Evolutionary conservation across 1,140 invertebrate genomes (phyloP).

Genomic region (Drosophila ironensis): DNA sequence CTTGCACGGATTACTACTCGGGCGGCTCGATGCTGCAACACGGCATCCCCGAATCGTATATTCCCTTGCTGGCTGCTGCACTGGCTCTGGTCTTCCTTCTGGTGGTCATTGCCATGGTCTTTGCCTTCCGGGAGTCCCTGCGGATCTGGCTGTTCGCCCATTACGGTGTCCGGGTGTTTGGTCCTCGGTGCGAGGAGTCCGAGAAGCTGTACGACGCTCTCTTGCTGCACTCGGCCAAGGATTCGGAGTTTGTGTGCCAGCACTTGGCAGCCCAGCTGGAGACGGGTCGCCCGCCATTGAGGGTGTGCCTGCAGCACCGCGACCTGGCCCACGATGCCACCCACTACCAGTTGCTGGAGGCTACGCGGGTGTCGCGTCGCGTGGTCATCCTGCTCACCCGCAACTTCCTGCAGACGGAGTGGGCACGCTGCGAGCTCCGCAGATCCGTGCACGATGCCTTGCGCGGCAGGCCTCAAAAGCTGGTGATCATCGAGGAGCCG

Average conservation of each 20-base stretch:
- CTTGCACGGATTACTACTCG: constrained; percentile 91
- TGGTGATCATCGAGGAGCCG: constrained; percentile 92
- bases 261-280: constrained; percentile 92
- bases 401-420: constrained; percentile 92
- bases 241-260: constrained; percentile 93
- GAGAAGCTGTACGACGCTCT: constrained; percentile 96
- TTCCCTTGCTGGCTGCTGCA: constrained; percentile 91
- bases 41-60: constrained; percentile 91
- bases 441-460: constrained; percentile 92
- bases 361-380: constrained; percentile 91
- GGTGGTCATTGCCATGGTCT: constrained; percentile 88
- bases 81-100: constrained; percentile 88
- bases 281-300: constrained; percentile 87
- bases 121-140: constrained; percentile 92
- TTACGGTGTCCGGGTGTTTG: constrained; percentile 91
- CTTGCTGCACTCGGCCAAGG: constrained; percentile 95
- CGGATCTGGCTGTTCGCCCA: constrained; percentile 93
- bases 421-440: constrained; percentile 91
- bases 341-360: constrained; percentile 89
- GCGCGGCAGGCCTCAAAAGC: constrained; percentile 89
- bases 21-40: constrained; percentile 91
- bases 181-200: constrained; percentile 86
- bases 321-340: constrained; percentile 86
- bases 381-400: constrained; percentile 90
- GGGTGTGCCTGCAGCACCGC: constrained; percentile 93